Evolutionary conservation across 2,797 vertebrate species (phyloP).

Genomic region (Thamnophis elegans): DNA sequence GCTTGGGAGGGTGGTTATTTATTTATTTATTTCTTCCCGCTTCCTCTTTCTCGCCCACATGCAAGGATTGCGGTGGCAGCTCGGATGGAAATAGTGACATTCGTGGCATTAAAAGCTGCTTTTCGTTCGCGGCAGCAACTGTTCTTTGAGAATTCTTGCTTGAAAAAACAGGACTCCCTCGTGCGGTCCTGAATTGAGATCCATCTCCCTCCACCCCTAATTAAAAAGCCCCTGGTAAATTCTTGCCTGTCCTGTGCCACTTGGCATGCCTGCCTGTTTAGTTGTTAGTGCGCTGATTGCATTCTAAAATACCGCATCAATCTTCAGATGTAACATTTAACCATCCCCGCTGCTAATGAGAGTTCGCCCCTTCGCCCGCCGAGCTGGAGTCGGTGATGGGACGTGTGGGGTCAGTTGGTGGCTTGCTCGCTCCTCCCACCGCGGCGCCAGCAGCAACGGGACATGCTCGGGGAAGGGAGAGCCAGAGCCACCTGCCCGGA

Average conservation of each 20-base stretch:
- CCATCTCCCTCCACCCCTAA: not conserved
- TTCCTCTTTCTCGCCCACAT: not conserved
- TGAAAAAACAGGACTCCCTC: not conserved
- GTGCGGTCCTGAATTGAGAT: not conserved
- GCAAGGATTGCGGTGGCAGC: not conserved
- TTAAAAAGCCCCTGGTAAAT: not conserved
- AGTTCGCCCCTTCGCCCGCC: too few relatives aligned
- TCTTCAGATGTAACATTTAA: not conserved
- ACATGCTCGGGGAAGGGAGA: too few relatives aligned
- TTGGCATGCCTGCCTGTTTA: not conserved
- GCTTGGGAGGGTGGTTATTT: not conserved
- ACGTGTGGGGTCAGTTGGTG: too few relatives aligned
- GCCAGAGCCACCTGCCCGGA: too few relatives aligned
- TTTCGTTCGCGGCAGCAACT: not conserved
- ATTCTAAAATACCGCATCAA: not conserved
- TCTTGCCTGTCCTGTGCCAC: not conserved
- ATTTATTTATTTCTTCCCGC: not conserved
- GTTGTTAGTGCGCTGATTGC: not conserved
- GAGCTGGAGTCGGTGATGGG: too few relatives aligned
- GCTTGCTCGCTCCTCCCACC: too few relatives aligned
- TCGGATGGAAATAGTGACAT: not conserved
- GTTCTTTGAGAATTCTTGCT: not conserved
- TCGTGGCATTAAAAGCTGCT: conserved; percentile 10
- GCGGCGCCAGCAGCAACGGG: too few relatives aligned
- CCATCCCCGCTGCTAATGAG: not conserved